Base-by-base conservation (phyloP, 2,113 vertebrate genomes). In the Sclerurus mexicanus region DNA sequence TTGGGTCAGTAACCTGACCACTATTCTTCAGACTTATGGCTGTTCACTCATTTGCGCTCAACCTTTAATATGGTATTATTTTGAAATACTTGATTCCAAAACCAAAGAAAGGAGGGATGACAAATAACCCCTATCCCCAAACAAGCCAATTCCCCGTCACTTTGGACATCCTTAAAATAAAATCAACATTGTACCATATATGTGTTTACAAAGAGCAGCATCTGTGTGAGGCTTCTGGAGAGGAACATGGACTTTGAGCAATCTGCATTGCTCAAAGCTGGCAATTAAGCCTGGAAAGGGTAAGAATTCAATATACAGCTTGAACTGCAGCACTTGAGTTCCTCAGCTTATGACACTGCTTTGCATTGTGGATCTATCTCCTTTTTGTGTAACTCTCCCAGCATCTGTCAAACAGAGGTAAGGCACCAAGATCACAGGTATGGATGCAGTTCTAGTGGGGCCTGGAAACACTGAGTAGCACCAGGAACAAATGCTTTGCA, bases 61-160 rank as follows among this genome's bases (percentile, higher is more conserved):
- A 4, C 12, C 14, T 53, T 64, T 39, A 46, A 53, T 14, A 58
- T 0, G 2, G 17, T 0, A 1, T 7, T 85, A 47, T 53, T 89
- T 24, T 52, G n/a, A 91, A 94, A 71, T 7, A 31, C 15, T 74
- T 85, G 2, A 37, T 37, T 76, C 50, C 31, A 47, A 49, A 74
- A 60, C 1, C 19, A 39, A 73, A 59, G 63, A 85, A 63, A 71
- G 8, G 6, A 93, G 12, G 3, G 53, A 24, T 14, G 58, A 69
- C 6, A 42, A 80, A 77, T 25, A 84, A 5, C 6, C 13, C 21
- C 35, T 75, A 71, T 53, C 31, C 23, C 14, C 37, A 75, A 74
- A 53, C n/a, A 71, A 87, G 31, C 17, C 55, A 74, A 62, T 56
- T 68, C 17, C 27, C 11, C 28, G 27, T 52, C 59, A 35, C 20